phyloP scores from a whole-genome alignment of 2,797 vertebrate species.

The Coranthus polyacanthus region DNA sequence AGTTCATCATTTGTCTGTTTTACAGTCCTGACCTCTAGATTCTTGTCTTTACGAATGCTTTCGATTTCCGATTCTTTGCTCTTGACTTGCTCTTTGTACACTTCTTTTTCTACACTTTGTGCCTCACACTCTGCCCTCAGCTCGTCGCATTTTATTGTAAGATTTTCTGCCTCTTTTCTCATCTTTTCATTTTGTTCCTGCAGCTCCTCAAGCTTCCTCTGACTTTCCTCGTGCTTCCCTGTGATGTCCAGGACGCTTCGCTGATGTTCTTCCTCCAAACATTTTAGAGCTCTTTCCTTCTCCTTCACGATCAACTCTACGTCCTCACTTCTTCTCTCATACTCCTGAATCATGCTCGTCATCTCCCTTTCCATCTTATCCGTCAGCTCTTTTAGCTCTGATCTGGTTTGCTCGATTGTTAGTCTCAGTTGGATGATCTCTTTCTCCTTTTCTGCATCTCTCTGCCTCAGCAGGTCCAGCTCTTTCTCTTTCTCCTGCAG shows the following conservation, averaged over 20 bases:
- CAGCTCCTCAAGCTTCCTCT: conserved; percentile 45
- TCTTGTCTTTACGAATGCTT: conserved; percentile 31
- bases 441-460: conserved; percentile 50
- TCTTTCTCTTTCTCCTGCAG: conserved; percentile 65
- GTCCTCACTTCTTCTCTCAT: conserved; percentile 50
- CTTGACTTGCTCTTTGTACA: conserved; percentile 41
- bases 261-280: conserved; percentile 44
- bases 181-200: conserved; percentile 62
- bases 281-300: conserved; percentile 34
- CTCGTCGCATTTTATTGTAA: conserved; percentile 57
- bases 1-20: conserved; percentile 48
- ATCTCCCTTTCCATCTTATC: conserved; percentile 73
- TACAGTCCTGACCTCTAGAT: conserved; percentile 43
- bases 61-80: conserved; percentile 43
- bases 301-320: conserved; percentile 28
- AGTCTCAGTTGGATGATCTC: conserved; percentile 61
- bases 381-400: conserved; percentile 67
- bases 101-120: not conserved
- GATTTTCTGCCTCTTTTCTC: conserved; percentile 50
- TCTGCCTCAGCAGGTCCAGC: conserved; percentile 38
- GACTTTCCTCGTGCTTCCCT: conserved; percentile 42
- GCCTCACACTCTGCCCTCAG: conserved; percentile 41
- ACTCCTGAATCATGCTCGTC: conserved; percentile 66
- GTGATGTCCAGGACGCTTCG: conserved; percentile 18
- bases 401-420: conserved; percentile 69